Evolutionary conservation across 2,797 vertebrate species (phyloP), one percentile per base, ranked within the genome.

Genomic region (Chelon auratus): DNA sequence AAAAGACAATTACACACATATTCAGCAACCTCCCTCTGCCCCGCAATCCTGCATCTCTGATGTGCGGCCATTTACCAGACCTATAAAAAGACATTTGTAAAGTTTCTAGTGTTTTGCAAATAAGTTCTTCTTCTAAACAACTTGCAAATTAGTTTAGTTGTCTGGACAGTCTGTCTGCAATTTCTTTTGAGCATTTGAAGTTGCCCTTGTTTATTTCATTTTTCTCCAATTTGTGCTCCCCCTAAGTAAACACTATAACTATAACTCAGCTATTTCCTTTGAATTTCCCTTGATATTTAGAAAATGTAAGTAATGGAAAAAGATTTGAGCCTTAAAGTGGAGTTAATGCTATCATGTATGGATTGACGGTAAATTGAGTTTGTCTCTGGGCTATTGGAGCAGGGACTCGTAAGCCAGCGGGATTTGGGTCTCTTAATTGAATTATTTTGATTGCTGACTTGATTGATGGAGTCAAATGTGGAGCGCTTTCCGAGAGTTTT

Each of bases 361-460:
- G 89, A 89, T 91, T 90, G 91, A 89, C 82, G 72, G 89, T 90
- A 90, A 93, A 93, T 93, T 83, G 89, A 92, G 91, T 94, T 93
- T 91, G 92, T 89, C 89, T 92, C 87, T 63, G 75, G 90, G 87
- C 89, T 78, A 82, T 85, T 86, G 88, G 78, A 86, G 83, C 85
- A 84, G 88, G 69, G 88, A 87, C 72, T 88, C 73, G 68, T 89
- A 91, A 89, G 87, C 92, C 91, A 90, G 89, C 72, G 72, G 91
- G 92, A 93, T 93, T 91, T 92, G 77, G 83, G 83, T 90, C 87
- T 88, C 86, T 87, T 94, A 94, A 94, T 94, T 92, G 83, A 94
- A 94, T 94, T 94, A 94, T 93, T 94, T 93, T 94, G 93, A 93
- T 94, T 93, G 93, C 91, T 60, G 88, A 80, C 89, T 90, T 94